Evolutionary conservation across 2,797 vertebrate genomes (phyloP), one percentile per base, ranked within the genome.

Genomic region (Champsocephalus gunnari): DNA sequence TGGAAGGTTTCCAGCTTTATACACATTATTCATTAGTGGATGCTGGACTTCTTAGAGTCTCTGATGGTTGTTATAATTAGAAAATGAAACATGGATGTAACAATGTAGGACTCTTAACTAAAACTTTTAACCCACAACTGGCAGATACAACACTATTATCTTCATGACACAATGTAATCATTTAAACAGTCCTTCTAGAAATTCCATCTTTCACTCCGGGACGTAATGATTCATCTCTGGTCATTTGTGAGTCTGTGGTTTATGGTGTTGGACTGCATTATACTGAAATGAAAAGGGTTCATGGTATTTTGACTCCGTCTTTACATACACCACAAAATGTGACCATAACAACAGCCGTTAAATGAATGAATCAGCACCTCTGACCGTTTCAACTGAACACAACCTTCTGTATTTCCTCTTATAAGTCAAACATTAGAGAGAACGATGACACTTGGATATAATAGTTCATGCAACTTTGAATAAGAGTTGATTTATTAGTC

Each of bases 241-340:
- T 71, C 12, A 47, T 48, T 59, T 71, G 38, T 62, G 17, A 14
- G 43, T 50, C 38, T 80, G 50, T 54, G 55, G 57, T 76, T 78
- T 56, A 49, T n/a, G 9, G 12, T 47, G 13, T 56, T 71, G 41
- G 51, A 43, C 9, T 68, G 48, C 32, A 19, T 70, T 55, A 3
- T 11, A 8, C n/a, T 69, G 17, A 19, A 62, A 9, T 73, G 45
- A 12, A 34, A 60, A 67, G 43, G 32, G 68, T 64, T 73, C 17
- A 19, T 54, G 13, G n/a, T 50, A 54, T 53, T 47, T 50, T 53
- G 45, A 55, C 28, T 13, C 38, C 1, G 2, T 10, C 59, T 75
- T 59, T 45, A 9, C 32, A 60, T 19, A 43, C 19, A 50, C 17
- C 34, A 43, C 3, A 49, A 63, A 57, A 14, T 16, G 14, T 48